Conservation (phyloP, 2,797 vertebrate species). For the Mergus octosetaceus region DNA sequence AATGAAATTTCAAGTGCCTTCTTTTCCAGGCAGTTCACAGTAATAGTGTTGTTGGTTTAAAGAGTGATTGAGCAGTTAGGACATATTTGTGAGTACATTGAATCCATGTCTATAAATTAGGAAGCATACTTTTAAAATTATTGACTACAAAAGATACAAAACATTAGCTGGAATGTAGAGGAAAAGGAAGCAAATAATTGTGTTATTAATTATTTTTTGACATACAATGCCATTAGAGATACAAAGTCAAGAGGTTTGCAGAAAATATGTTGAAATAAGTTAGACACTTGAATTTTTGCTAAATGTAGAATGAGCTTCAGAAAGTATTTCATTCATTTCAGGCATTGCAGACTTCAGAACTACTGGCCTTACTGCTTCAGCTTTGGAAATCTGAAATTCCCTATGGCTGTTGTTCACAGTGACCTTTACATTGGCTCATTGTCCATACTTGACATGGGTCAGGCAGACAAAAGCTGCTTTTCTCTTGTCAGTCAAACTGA, state of each 20-base stretch:
- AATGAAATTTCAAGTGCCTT: neutral
- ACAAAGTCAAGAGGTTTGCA: neutral
- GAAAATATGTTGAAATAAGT: neutral
- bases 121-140: neutral
- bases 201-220: neutral
- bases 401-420: neutral
- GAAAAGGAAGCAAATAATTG: neutral
- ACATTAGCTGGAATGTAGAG: neutral
- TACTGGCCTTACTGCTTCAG: rapidly evolving
- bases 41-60: neutral
- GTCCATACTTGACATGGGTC: conserved; percentile 17
- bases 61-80: neutral
- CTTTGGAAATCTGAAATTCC: conserved; percentile 4
- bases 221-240: neutral
- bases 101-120: neutral
- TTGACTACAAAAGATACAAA: neutral
- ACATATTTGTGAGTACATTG: neutral
- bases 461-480: neutral
- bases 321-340: neutral
- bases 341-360: neutral
- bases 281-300: neutral
- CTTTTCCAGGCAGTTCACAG: neutral
- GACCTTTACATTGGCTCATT: conserved; percentile 28
- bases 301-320: neutral
- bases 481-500: neutral